phyloP scores from a whole-genome alignment of 2,888 invertebrate genomes.

The Aporophyla lueneburgensis region DNA sequence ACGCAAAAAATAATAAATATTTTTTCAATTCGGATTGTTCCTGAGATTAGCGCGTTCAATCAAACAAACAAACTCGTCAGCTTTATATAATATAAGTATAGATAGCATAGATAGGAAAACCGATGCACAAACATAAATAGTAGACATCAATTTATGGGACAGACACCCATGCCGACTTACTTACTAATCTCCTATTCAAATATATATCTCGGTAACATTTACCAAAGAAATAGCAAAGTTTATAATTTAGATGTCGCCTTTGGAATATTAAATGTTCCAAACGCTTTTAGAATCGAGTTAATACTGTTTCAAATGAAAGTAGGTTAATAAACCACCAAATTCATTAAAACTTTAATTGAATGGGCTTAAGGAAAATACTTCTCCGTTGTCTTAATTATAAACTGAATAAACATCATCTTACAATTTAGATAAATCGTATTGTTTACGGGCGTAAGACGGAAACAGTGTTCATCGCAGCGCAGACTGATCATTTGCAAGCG shows the following conservation, averaged over 20 bases:
- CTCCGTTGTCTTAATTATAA: neutral
- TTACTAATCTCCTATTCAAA: slow-evolving; percentile 1
- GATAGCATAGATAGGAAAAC: no score
- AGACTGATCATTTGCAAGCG: slow-evolving; percentile 28
- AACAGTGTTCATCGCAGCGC: neutral
- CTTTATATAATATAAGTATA: no score
- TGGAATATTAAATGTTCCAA: slow-evolving; percentile 23
- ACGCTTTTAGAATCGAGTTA: slow-evolving; percentile 14
- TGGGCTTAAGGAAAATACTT: neutral
- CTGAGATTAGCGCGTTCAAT: no score
- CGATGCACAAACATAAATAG: neutral
- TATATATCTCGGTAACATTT: neutral
- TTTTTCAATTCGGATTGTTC: no score
- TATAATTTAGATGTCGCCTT: slow-evolving; percentile 7
- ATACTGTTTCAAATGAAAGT: neutral
- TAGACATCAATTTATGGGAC: neutral
- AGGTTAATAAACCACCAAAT: neutral
- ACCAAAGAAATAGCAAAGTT: neutral
- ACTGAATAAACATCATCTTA: neutral
- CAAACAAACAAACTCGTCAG: no score
- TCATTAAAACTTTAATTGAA: slow-evolving; percentile 11
- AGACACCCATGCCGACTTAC: neutral
- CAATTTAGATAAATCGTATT: slow-evolving; percentile 10
- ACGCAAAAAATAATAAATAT: no score
- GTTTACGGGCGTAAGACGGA: neutral